These are phyloP conservation scores for Thamnaconus septentrionalis DNA, from an alignment of 2,113 vertebrate species.

Conservation along the genomic window DNA sequence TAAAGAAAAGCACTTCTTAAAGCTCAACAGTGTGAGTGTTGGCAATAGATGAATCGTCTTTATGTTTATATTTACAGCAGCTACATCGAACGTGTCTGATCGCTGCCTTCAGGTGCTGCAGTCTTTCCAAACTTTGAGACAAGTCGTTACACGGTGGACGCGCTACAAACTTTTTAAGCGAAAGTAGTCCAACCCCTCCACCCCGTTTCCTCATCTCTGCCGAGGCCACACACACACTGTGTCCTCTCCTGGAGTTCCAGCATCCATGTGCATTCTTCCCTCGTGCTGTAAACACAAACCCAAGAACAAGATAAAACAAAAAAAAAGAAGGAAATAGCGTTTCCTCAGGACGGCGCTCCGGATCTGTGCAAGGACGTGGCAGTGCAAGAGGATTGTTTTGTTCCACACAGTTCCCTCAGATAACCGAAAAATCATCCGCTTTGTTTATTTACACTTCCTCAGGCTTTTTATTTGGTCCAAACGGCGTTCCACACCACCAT, in stretches of 20 bases:
- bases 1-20: too few relatives aligned
- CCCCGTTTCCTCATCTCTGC: too few relatives aligned
- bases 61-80: too few relatives aligned
- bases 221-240: not conserved
- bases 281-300: slow-evolving; percentile 38
- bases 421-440: slow-evolving; percentile 52
- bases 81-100: too few relatives aligned
- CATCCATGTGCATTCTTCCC: slow-evolving; percentile 33
- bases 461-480: slow-evolving; percentile 53
- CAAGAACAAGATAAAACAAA: not conserved
- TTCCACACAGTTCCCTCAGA: slow-evolving; percentile 51
- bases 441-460: slow-evolving; percentile 61
- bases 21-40: too few relatives aligned
- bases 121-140: too few relatives aligned
- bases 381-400: slow-evolving; percentile 49
- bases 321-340: slow-evolving; percentile 47
- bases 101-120: too few relatives aligned
- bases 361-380: slow-evolving; percentile 55
- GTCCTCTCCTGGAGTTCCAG: not conserved
- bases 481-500: slow-evolving; percentile 22
- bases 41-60: too few relatives aligned
- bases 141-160: too few relatives aligned
- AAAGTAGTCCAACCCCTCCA: too few relatives aligned
- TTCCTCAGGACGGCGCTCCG: slow-evolving; percentile 64
- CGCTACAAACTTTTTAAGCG: too few relatives aligned